A percentile compares a stretch with the other conserved stretches of the same genome.
Conservation (phyloP, 2,888 invertebrate genomes). For the Tenthredo distinguenda region DNA sequence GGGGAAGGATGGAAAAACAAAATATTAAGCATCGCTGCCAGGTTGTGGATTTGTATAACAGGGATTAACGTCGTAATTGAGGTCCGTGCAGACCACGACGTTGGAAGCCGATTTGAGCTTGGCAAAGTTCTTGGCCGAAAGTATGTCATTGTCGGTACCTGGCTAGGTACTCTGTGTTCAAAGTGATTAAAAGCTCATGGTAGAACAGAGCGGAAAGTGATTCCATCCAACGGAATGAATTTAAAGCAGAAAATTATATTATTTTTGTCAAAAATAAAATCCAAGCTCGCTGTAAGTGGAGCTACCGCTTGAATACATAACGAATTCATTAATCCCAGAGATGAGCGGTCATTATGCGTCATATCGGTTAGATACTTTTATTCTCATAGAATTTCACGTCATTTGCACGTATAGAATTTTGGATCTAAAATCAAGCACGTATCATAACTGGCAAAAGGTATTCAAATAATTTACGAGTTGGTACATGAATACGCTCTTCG, state of each 20-base stretch:
- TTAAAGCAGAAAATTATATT: background rate
- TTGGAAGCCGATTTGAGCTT: constrained; percentile 31
- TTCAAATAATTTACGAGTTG: background rate
- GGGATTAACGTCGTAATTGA: constrained; percentile 40
- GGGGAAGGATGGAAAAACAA: background rate
- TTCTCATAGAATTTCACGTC: background rate
- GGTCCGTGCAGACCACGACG: constrained; percentile 22
- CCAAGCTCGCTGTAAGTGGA: background rate
- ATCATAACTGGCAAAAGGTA: background rate
- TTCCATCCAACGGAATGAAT: background rate
- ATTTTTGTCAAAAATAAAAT: background rate
- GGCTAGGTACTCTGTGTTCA: background rate
- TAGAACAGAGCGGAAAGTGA: background rate
- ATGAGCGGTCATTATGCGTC: background rate
- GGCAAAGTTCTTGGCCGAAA: background rate
- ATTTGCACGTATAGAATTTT: background rate
- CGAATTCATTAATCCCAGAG: background rate
- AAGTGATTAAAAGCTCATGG: constrained; percentile 44
- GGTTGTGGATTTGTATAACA: constrained; percentile 18
- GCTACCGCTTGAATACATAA: background rate
- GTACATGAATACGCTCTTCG: background rate
- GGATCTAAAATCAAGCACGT: background rate
- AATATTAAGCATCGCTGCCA: constrained; percentile 13
- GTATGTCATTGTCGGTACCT: constrained; percentile 33
- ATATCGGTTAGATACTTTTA: background rate